Percentiles rank a stretch among this genome's conserved stretches.
Evolutionary conservation across 2,113 vertebrate genomes (phyloP).

Genomic region (Corythoichthys intestinalis): DNA sequence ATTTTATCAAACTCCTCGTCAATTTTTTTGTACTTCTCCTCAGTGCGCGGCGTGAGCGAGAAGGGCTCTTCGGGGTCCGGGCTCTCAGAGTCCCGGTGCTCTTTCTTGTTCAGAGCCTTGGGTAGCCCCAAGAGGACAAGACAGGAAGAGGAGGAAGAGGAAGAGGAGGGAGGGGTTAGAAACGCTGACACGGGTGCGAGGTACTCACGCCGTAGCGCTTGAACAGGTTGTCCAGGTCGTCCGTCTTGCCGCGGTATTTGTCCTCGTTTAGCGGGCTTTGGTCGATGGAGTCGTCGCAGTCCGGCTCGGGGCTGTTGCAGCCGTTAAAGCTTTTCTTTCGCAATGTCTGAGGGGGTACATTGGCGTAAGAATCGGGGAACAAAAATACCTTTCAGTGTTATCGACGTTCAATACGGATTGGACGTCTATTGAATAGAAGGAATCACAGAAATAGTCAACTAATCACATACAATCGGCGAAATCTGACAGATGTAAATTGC

Average conservation of each 20-base stretch:
- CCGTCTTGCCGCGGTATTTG: slow-evolving; percentile 91
- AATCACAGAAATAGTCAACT: too few relatives aligned
- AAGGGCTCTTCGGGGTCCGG: slow-evolving; percentile 94
- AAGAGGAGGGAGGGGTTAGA: slow-evolving; percentile 67
- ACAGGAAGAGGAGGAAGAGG: slow-evolving; percentile 41
- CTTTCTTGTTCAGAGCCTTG: slow-evolving; percentile 98
- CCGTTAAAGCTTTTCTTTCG: slow-evolving; percentile 99
- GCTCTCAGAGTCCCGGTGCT: slow-evolving; percentile 96
- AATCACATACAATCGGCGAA: too few relatives aligned
- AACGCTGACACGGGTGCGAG: slow-evolving; percentile 52
- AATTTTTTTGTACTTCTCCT: slow-evolving; percentile 99
- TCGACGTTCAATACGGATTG: too few relatives aligned
- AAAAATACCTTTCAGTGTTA: too few relatives aligned
- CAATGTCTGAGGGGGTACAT: slow-evolving; percentile 80
- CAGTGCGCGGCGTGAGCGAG: slow-evolving; percentile 96
- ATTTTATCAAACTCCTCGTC: slow-evolving; percentile 99
- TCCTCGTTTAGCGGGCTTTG: slow-evolving; percentile 95
- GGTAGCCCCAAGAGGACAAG: slow-evolving; percentile 37
- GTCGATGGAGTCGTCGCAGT: slow-evolving; percentile 96
- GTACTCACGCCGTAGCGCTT: slow-evolving; percentile 96
- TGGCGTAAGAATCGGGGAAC: slow-evolving; percentile 36
- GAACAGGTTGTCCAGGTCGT: slow-evolving; percentile 96
- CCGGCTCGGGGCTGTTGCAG: slow-evolving; percentile 97
- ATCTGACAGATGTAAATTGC: too few relatives aligned
- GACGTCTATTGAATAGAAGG: too few relatives aligned